Conservation (phyloP, 2,797 vertebrate genomes). For the Euthynnus affinis region DNA sequence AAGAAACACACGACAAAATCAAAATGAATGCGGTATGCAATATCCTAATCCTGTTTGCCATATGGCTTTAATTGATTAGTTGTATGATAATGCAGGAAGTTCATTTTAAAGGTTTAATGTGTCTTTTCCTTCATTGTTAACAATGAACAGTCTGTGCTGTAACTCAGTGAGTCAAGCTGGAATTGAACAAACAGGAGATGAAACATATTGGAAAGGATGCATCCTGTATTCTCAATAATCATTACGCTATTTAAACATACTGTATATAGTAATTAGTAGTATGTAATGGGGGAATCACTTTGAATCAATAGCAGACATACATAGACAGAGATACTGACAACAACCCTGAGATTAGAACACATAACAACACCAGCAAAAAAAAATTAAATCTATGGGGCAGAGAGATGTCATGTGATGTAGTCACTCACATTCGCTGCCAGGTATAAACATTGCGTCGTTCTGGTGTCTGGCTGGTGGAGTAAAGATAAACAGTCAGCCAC, state of each 20-base stretch:
- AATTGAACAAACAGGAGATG: no score
- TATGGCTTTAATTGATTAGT: not conserved
- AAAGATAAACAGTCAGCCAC: conserved; percentile 59
- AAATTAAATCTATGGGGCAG: conserved; percentile 15
- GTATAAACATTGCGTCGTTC: conserved; percentile 53
- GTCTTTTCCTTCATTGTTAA: conserved; percentile 7
- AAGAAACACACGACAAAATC: not conserved
- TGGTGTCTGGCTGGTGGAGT: conserved; percentile 46
- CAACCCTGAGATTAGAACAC: not conserved
- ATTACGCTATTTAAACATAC: no score
- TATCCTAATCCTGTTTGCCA: not conserved
- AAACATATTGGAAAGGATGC: not conserved
- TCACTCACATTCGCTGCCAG: conserved; percentile 27
- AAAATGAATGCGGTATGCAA: not conserved
- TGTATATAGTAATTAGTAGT: no score
- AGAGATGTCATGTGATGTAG: conserved; percentile 28
- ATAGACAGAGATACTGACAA: not conserved
- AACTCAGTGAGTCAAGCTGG: not conserved
- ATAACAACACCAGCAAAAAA: no score
- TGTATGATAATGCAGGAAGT: not conserved
- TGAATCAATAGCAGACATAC: not conserved
- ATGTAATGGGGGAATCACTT: not conserved
- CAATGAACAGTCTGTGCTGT: not conserved
- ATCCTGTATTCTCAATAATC: no score
- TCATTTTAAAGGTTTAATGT: not conserved